A percentile compares a stretch with the other conserved stretches of the same genome.
Evolutionary conservation across 1,140 invertebrate genomes (phyloP).

Genomic region (Drosophila parabipectinata): DNA sequence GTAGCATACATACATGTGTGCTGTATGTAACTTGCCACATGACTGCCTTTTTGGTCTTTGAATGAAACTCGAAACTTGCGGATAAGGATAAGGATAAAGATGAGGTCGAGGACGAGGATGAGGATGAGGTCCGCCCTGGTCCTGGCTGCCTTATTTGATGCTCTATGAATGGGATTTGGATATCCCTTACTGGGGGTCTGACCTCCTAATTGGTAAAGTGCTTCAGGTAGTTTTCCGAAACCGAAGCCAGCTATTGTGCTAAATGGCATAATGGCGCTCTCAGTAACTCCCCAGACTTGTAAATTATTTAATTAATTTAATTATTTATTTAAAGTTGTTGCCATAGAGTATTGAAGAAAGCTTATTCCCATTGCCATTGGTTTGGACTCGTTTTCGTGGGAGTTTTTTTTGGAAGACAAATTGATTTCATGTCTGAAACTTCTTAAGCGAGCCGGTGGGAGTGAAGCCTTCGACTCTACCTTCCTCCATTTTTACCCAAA

Average conservation of each 20-base stretch:
- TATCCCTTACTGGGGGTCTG: no score
- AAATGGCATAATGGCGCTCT: not conserved
- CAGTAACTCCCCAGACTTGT: not conserved
- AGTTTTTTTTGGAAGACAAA: conserved; percentile 72
- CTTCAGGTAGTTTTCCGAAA: not conserved
- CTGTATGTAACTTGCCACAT: conserved; percentile 69
- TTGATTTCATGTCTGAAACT: conserved; percentile 83
- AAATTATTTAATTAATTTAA: conserved; percentile 10
- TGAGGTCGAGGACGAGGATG: conserved; percentile 5
- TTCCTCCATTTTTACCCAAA: conserved; percentile 19
- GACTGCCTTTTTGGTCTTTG: conserved; percentile 61
- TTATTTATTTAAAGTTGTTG: not conserved
- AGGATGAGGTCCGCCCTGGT: not conserved
- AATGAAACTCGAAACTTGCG: conserved; percentile 32
- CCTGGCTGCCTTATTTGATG: conserved; percentile 42
- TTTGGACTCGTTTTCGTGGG: conserved; percentile 61
- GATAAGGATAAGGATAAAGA: conserved; percentile 13
- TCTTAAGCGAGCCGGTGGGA: conserved; percentile 74
- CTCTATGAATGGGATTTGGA: conserved; percentile 16
- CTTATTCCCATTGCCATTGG: conserved; percentile 34
- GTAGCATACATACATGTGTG: conserved; percentile 1
- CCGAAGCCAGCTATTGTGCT: not conserved
- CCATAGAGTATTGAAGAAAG: not conserved
- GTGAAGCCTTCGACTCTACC: conserved; percentile 18
- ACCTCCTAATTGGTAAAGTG: not conserved